Base-by-base conservation (phyloP, 2,797 vertebrate genomes). In the Gymnoscopelus braueri region DNA sequence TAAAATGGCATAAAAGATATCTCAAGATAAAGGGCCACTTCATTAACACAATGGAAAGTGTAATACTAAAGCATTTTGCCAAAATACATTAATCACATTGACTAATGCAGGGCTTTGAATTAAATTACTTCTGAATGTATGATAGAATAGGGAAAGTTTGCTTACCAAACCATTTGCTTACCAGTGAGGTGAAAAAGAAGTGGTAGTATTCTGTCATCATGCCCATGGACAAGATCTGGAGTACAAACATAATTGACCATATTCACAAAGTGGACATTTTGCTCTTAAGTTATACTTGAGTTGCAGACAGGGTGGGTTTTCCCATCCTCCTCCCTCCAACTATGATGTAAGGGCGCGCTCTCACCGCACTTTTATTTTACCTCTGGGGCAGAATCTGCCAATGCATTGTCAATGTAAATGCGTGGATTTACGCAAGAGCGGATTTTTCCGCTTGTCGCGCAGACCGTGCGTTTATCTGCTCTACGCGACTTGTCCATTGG, bases 121-220 rank as follows among this genome's bases (percentile, higher is more conserved):
- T 24, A 67, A 60, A 53, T 12, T 50, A 59, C 29, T 8, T 15
- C 49, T 2, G 4, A 47, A 1, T 23, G 47, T 47, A 59, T 9
- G 15, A 59, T 5, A 47, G 19, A 57, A 8, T 44, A 44, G 3
- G 32, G 10, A 49, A 23, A 26, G 56, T 24, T 10, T 4, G 54
- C 54, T n/a, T n/a, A n/a, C n/a, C n/a, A 19, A 8, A 10, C 14
- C 5, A 64, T 11, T 73, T 68, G 68, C 95, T 96, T 94, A 99
- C 98, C 95, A 99, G 85, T n/a, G 98, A 98, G 58, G 98, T 99
- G 84, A 99, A 99, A 89, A 99, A 97, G 89, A 97, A 99, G 87
- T 99, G 98, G 78, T 99, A 99, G 78, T 98, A 99, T 85, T 99
- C 98, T 0, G 98, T 99, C 98, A 99, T 99, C 98, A 99, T 99